Evolutionary conservation across 2,797 vertebrate genomes (phyloP), one percentile per base, ranked within the genome.

Genomic region (Siniperca scherzeri): DNA sequence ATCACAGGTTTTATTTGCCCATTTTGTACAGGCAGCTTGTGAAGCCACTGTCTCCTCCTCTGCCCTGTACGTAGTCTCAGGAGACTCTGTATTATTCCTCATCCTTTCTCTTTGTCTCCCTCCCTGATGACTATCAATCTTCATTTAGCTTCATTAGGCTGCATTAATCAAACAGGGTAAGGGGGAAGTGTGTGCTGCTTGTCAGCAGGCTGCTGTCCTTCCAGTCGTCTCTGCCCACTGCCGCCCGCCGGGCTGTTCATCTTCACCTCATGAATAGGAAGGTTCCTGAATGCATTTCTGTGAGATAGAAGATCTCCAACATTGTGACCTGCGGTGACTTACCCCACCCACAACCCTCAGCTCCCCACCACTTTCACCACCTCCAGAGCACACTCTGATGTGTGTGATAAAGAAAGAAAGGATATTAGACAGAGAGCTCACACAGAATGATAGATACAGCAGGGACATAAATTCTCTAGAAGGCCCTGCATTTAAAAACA

Each of bases 91-190:
- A 57, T 81, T 72, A 78, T 73, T 74, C 78, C 52, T 53, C 55
- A 71, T 67, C 53, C 67, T 57, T 12, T 78, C 40, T 62, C 61
- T 79, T 55, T 82, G 68, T 78, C 27, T 72, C 66, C 71, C 57
- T 81, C 62, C 60, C 79, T 62, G 79, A 88, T 88, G 86, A 86
- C 86, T 70, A 91, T 91, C 89, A 87, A 73, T 94, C 85, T 89
- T 92, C 80, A 91, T 91, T 91, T 88, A 75, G 81, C 71, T 86
- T 90, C 73, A 85, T 93, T 91, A 90, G 81, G 73, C 70, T 33
- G 68, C 82, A 86, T 93, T 94, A 91, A 92, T 94, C 89, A 89
- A 74, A 73, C 72, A 59, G 78, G 50, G 16, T 46, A 64, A 69
- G 64, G 84, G 82, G 85, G 74, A 82, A 83, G 76, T 77, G 83